phyloP scores from a whole-genome alignment of 2,797 vertebrate species.

The Furcifer pardalis region DNA sequence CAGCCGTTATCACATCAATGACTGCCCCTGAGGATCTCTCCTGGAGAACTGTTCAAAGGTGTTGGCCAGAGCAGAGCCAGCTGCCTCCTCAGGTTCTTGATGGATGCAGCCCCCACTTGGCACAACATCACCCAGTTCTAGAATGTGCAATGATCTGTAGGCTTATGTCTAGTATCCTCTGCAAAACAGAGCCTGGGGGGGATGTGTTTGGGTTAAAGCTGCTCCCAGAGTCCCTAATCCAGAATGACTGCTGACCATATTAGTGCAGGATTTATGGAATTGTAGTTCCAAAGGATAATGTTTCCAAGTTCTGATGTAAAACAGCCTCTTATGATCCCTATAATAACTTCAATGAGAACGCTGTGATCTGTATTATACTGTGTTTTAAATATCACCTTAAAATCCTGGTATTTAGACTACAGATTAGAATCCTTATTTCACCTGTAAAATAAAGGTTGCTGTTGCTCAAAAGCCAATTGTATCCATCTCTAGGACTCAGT shows the following conservation, averaged over 20 bases:
- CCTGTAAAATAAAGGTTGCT: no score
- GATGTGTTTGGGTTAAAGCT: no score
- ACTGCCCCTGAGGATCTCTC: background rate
- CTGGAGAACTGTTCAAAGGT: constrained; percentile 2
- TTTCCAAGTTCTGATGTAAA: background rate
- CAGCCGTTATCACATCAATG: background rate
- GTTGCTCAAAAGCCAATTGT: no score
- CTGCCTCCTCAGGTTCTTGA: background rate
- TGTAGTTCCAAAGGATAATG: background rate
- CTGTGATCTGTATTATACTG: no score
- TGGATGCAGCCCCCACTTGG: background rate
- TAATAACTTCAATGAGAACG: background rate
- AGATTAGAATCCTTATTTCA: background rate
- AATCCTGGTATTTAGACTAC: background rate
- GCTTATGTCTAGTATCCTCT: background rate
- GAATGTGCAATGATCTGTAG: background rate
- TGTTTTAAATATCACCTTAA: background rate
- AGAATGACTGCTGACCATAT: no score
- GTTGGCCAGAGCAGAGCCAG: background rate
- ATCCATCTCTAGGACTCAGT: no score
- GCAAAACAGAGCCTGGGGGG: background rate
- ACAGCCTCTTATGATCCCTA: background rate
- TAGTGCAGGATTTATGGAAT: background rate
- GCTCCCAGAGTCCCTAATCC: no score
- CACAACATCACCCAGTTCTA: background rate